Percentiles rank a stretch among this genome's conserved stretches.
phyloP scores from a whole-genome alignment of 2,113 vertebrate genomes.

The Lucifuga dentata region DNA sequence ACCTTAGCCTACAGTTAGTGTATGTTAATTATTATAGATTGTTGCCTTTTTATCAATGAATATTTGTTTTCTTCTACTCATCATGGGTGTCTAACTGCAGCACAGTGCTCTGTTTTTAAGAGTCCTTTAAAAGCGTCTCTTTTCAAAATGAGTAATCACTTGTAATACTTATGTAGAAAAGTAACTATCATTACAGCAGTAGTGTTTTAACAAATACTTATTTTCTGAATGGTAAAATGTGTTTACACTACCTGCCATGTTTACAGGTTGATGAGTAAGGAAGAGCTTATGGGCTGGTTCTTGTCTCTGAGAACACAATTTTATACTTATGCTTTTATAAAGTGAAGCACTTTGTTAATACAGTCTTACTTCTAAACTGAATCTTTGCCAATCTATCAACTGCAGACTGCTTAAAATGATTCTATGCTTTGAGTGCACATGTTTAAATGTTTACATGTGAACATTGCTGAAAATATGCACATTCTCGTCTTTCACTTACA shows the following conservation, averaged over 20 bases:
- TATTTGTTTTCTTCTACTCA: constrained; percentile 44
- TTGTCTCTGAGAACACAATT: constrained; percentile 72
- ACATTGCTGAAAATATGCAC: constrained; percentile 78
- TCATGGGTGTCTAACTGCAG: constrained; percentile 51
- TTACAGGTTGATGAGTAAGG: constrained; percentile 70
- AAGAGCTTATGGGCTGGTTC: constrained; percentile 55
- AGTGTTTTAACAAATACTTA: constrained; percentile 37
- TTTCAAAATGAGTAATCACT: constrained; percentile 47
- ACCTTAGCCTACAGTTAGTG: constrained; percentile 17
- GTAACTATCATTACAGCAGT: constrained; percentile 42
- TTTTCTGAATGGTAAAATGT: constrained; percentile 55
- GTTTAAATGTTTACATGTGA: constrained; percentile 83
- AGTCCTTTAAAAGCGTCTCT: constrained; percentile 49
- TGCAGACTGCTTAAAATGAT: constrained; percentile 56
- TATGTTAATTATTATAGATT: constrained; percentile 22
- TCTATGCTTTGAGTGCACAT: constrained; percentile 69
- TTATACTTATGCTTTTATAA: constrained; percentile 78
- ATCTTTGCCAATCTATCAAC: constrained; percentile 67
- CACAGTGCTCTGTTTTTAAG: constrained; percentile 72
- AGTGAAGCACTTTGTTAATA: constrained; percentile 79
- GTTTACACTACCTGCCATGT: constrained; percentile 79
- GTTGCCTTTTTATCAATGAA: constrained; percentile 42
- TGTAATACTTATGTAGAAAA: constrained; percentile 55
- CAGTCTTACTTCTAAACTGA: constrained; percentile 80
- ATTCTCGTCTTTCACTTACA: constrained; percentile 65